These are phyloP conservation scores for Phalanger gymnotis DNA, from an alignment of 2,797 vertebrate species.

Conservation along the genomic window DNA sequence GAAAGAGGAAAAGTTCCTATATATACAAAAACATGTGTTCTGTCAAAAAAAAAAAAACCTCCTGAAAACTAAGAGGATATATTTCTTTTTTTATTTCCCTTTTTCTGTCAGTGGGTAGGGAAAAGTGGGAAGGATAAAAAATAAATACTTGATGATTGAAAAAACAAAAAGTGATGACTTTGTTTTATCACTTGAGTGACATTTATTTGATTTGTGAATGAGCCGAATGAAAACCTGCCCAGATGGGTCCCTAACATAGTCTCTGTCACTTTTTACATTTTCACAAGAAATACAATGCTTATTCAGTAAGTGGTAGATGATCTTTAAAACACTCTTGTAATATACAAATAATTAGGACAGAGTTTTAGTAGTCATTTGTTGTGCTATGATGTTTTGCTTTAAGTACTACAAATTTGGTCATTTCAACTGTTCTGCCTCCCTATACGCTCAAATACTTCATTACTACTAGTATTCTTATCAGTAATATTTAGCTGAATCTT, in stretches of 20 bases:
- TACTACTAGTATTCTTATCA: slow-evolving; percentile 74
- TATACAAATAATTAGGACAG: slow-evolving; percentile 61
- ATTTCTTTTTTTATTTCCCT: neutral
- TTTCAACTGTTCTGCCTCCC: slow-evolving; percentile 30
- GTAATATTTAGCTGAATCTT: slow-evolving; percentile 62
- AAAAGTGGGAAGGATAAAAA: neutral
- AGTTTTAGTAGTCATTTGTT: slow-evolving; percentile 71
- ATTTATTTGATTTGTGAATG: neutral
- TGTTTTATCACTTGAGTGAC: neutral
- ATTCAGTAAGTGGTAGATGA: slow-evolving; percentile 45
- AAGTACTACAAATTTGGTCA: slow-evolving; percentile 70
- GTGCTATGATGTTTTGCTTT: neutral
- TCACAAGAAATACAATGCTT: neutral
- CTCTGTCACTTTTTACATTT: slow-evolving; percentile 23
- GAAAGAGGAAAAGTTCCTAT: neutral
- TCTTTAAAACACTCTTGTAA: slow-evolving; percentile 49
- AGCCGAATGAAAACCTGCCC: neutral
- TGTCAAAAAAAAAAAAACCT: neutral
- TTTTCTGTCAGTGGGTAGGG: neutral
- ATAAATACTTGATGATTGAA: neutral
- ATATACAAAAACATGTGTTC: neutral
- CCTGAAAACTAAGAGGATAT: neutral
- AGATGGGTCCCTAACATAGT: neutral
- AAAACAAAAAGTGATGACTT: neutral
- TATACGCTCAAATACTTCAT: slow-evolving; percentile 53